Percentiles rank a stretch among this genome's conserved stretches.
These are phyloP conservation scores for Monopterus albus DNA, from an alignment of 2,113 vertebrate genomes.

Conservation along the genomic window DNA sequence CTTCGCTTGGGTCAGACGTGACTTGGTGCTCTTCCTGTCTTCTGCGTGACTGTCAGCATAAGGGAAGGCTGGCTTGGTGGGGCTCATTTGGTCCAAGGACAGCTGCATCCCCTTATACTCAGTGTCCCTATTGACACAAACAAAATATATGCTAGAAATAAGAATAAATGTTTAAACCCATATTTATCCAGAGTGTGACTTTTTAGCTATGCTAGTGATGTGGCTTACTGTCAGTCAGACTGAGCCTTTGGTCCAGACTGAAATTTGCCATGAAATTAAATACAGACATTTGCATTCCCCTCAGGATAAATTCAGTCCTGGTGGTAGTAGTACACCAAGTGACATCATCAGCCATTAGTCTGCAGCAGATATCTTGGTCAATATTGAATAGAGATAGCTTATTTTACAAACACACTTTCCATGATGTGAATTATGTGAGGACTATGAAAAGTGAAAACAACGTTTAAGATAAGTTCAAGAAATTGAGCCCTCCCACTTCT, in stretches of 20 bases:
- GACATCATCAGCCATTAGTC: conserved; percentile 45
- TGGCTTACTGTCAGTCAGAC: no score
- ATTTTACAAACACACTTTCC: conserved; percentile 39
- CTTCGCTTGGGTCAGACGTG: conserved; percentile 88
- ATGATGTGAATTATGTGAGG: conserved; percentile 19
- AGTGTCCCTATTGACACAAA: conserved; percentile 87
- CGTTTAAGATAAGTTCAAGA: conserved; percentile 40
- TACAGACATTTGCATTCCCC: not conserved
- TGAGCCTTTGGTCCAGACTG: no score
- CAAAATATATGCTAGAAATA: conserved; percentile 31
- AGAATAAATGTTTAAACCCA: not conserved
- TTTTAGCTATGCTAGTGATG: not conserved
- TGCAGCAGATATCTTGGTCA: conserved; percentile 48
- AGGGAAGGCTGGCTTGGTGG: conserved; percentile 91
- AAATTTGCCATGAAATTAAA: not conserved
- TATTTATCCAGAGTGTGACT: conserved; percentile 22
- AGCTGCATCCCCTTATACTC: conserved; percentile 98
- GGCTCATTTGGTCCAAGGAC: conserved; percentile 96
- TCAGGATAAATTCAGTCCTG: not conserved
- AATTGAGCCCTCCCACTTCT: conserved; percentile 39
- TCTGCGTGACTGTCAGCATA: conserved; percentile 89
- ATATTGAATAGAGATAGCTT: conserved; percentile 62
- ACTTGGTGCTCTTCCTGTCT: conserved; percentile 90
- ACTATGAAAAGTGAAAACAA: conserved; percentile 45
- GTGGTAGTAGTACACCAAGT: not conserved